A percentile compares a stretch with the other conserved stretches of the same genome.
Conservation (phyloP, 2,113 vertebrate species). For the Saguinus midas region DNA sequence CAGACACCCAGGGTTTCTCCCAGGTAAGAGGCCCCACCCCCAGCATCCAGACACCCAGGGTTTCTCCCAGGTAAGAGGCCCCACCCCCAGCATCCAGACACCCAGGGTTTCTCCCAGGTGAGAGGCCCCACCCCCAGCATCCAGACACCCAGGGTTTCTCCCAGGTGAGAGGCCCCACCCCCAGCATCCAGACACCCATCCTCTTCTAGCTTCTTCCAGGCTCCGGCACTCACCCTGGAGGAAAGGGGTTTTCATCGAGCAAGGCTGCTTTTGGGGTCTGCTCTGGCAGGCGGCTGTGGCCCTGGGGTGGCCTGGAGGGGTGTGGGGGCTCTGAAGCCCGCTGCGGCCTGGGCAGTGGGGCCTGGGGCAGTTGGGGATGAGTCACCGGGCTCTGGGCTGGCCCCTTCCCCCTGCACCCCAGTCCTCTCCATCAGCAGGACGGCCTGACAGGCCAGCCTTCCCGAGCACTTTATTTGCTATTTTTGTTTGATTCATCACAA, state of each 20-base stretch:
- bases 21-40: background rate
- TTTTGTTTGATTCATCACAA: slow-evolving; percentile 73
- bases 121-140: background rate
- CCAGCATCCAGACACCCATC: background rate
- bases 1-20: background rate
- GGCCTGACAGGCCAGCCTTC: slow-evolving; percentile 21
- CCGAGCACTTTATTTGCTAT: slow-evolving; percentile 57
- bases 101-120: background rate
- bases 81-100: background rate
- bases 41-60: too few species aligned
- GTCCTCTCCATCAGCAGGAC: slow-evolving; percentile 27
- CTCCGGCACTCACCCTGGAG: background rate
- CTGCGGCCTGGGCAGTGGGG: background rate
- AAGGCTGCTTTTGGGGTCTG: background rate
- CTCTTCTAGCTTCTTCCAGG: background rate
- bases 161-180: too few species aligned
- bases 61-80: background rate
- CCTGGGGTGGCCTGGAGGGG: background rate
- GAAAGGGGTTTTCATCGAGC: background rate
- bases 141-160: background rate
- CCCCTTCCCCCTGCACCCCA: background rate
- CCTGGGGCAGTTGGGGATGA: background rate
- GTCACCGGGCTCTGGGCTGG: background rate
- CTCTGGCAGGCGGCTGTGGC: background rate
- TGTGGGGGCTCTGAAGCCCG: background rate